Evolutionary conservation across 2,113 vertebrate genomes (phyloP), one percentile per base, ranked within the genome.

Genomic region (Oncorhynchus gorbuscha): DNA sequence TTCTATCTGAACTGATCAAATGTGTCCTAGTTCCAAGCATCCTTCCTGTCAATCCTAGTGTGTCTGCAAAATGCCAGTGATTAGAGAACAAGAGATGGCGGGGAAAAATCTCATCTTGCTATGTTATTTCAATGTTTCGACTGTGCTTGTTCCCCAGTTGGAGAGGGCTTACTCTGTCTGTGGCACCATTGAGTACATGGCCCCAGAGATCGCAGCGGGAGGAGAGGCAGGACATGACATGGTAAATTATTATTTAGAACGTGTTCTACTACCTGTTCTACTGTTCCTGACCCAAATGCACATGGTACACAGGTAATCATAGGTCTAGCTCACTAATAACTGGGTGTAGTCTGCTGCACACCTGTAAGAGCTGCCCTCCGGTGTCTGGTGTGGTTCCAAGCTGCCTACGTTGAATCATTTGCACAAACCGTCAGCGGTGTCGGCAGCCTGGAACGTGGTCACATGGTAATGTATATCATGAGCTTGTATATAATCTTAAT

Each of bases 161-260:
- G 97, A 98, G 88, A 94, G 98, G 88, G 94, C 98, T 1, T 99
- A 96, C 91, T 99, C 98, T 11, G 95, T 99, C 72, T 99, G 98
- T 82, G 98, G 98, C 72, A 99, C 98, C 18, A 97, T 99, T 83
- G 97, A 99, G 84, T 99, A 99, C 79, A 99, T 99, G 98, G 98
- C 98, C 77, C 98, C 98, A 69, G 98, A 99, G 93, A 99, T 99
- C 76, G 95, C 98, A 76, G 95, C 93, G 91, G 98, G 97, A 32
- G 98, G 98, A 84, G 96, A 96, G 79, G 87, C 94, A 0, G 98
- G 98, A 79, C 98, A 99, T 69, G 96, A 99, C 91, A 99, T 98
- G 95, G 98, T 99, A 92, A 72, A 77, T 30, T 69, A 9, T 79
- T 1, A 45, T 45, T 45, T 11, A 45, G 39, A 45, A 49, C 39